Evolutionary conservation across 2,888 invertebrate genomes (phyloP).

Genomic region (Sussaba pulchella): DNA sequence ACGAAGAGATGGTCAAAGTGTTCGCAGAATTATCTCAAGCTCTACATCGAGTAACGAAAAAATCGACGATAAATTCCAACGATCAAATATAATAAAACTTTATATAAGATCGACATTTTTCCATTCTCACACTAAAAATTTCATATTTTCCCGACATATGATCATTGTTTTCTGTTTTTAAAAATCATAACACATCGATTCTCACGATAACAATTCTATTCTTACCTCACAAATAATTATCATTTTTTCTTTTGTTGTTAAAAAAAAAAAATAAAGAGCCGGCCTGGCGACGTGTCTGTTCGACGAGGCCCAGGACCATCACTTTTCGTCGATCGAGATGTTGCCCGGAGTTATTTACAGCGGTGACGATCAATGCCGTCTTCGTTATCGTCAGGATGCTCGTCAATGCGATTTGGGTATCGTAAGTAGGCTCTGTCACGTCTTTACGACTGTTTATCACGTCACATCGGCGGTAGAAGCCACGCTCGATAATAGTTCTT

Average conservation of each 20-base stretch:
- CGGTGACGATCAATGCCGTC: conserved; percentile 86
- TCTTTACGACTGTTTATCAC: background rate
- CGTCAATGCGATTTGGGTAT: conserved; percentile 82
- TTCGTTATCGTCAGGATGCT: conserved; percentile 85
- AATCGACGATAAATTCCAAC: background rate
- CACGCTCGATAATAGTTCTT: background rate
- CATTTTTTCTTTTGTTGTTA: background rate
- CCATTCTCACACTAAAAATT: too few species aligned
- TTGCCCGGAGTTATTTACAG: conserved; percentile 86
- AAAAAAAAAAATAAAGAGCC: conserved; percentile 80
- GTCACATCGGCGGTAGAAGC: too few species aligned
- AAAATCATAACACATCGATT: too few species aligned
- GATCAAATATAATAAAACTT: too few species aligned
- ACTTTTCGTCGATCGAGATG: conserved; percentile 75
- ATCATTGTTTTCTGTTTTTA: too few species aligned
- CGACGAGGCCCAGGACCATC: conserved; percentile 85
- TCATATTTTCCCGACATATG: too few species aligned
- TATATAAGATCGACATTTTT: too few species aligned
- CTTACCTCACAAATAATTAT: background rate
- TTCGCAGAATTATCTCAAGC: conserved; percentile 84
- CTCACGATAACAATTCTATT: too few species aligned
- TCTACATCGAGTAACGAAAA: conserved; percentile 86
- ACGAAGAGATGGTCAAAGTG: conserved; percentile 86
- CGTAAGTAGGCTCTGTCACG: conserved; percentile 73
- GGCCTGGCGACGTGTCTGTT: conserved; percentile 86